Evolutionary conservation across 1,140 invertebrate species (phyloP).

Genomic region (Laupala kohalensis): DNA sequence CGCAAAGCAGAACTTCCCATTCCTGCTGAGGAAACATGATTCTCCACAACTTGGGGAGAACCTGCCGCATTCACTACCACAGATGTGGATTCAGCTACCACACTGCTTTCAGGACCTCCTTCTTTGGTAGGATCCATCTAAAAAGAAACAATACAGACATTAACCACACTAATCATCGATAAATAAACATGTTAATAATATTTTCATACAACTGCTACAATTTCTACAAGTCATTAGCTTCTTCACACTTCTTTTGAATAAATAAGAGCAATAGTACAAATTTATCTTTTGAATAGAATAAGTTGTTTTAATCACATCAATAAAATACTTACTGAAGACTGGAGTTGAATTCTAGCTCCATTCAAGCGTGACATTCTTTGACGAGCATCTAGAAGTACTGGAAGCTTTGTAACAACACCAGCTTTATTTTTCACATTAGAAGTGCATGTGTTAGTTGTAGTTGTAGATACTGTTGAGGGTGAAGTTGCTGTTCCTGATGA

Average conservation of each 20-base stretch:
- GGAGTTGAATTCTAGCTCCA: constrained; percentile 20
- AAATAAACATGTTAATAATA: neutral
- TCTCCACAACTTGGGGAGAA: constrained; percentile 1
- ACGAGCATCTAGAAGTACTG: neutral
- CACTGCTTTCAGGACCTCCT: neutral
- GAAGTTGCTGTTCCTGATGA: constrained; percentile 12
- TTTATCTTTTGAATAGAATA: neutral
- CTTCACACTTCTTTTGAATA: neutral
- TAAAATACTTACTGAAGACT: neutral
- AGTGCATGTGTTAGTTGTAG: constrained; percentile 18
- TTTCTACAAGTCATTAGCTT: neutral
- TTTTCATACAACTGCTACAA: neutral
- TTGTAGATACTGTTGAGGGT: constrained; percentile 23
- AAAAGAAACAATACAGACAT: neutral
- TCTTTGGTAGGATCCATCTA: constrained; percentile 5
- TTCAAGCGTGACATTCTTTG: constrained; percentile 17
- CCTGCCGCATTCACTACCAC: neutral
- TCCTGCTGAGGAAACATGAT: neutral
- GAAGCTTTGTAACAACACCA: neutral
- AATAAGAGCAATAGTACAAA: too few species aligned
- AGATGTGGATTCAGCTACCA: neutral
- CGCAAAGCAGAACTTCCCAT: constrained; percentile 1
- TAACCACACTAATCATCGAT: neutral
- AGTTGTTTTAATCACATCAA: neutral
- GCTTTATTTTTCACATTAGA: constrained; percentile 13